Conservation (phyloP, 2,113 vertebrate genomes). For the Hippocampus comes region DNA sequence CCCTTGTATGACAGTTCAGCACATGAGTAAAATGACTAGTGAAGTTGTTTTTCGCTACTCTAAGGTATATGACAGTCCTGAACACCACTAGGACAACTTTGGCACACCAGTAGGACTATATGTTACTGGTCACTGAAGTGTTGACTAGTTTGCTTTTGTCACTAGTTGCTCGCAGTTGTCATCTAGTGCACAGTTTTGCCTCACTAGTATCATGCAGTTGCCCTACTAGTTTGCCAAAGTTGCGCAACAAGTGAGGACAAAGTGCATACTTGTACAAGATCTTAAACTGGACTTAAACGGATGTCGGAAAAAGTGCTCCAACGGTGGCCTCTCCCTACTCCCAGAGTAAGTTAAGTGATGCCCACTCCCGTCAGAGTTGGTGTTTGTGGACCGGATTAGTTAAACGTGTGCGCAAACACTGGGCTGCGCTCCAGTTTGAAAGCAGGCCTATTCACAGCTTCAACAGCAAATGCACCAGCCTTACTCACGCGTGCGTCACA, state of each 20-base stretch:
- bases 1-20: not conserved
- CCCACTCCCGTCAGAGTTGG: slow-evolving; percentile 42
- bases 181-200: not conserved
- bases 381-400: slow-evolving; percentile 55
- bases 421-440: slow-evolving; percentile 40
- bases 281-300: not conserved
- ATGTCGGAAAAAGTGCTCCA: not conserved
- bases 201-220: not conserved
- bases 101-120: not conserved
- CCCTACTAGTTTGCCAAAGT: not conserved
- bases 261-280: not conserved
- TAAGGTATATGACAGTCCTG: not conserved
- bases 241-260: not conserved
- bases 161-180: not conserved
- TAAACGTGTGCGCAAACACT: slow-evolving; percentile 48
- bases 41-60: not conserved
- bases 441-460: slow-evolving; percentile 70
- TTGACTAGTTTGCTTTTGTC: no score
- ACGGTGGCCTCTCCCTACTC: not conserved
- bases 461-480: slow-evolving; percentile 73
- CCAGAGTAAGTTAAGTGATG: not conserved
- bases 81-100: not conserved
- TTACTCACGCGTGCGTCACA: slow-evolving; percentile 56
- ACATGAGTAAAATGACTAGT: not conserved
- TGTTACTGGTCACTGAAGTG: not conserved